Conservation (phyloP, 1,140 invertebrate species). For the Eubasilissa regina region DNA sequence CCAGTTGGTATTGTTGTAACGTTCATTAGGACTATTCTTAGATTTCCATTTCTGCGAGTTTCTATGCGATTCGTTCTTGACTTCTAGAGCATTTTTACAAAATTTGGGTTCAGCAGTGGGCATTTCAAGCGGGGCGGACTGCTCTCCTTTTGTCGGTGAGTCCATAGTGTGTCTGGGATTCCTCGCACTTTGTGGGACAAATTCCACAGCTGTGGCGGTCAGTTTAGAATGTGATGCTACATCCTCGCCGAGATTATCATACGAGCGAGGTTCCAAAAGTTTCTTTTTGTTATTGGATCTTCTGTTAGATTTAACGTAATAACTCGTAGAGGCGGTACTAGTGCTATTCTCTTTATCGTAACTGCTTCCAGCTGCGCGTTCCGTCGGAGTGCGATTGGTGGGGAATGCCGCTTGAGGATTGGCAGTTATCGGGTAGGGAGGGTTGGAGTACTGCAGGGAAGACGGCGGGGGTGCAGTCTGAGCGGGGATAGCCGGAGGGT, state of each 20-base stretch:
- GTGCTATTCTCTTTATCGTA: constrained; percentile 11
- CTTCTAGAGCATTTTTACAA: too few relatives aligned
- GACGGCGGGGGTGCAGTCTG: neutral
- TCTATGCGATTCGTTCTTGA: neutral
- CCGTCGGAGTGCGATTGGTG: neutral
- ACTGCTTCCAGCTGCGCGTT: neutral
- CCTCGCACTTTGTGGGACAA: constrained; percentile 67
- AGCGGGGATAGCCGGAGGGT: neutral
- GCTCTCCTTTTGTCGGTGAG: neutral
- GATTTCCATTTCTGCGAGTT: constrained; percentile 36
- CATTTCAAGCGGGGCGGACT: neutral
- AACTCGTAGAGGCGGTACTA: neutral
- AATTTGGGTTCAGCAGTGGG: neutral
- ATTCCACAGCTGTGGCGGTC: constrained; percentile 69
- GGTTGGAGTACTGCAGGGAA: neutral
- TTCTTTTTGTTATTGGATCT: constrained; percentile 16
- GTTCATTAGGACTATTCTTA: constrained; percentile 14
- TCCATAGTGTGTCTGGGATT: neutral
- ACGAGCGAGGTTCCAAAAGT: neutral
- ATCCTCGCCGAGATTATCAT: constrained; percentile 49
- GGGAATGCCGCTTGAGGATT: too few relatives aligned
- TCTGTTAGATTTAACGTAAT: neutral
- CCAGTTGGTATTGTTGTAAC: constrained; percentile 51
- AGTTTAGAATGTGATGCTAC: constrained; percentile 67
- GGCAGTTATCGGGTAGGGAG: neutral